Percentiles rank a stretch among this genome's conserved stretches.
Evolutionary conservation across 2,113 vertebrate species (phyloP).

Genomic region (Coptodon rendalli): DNA sequence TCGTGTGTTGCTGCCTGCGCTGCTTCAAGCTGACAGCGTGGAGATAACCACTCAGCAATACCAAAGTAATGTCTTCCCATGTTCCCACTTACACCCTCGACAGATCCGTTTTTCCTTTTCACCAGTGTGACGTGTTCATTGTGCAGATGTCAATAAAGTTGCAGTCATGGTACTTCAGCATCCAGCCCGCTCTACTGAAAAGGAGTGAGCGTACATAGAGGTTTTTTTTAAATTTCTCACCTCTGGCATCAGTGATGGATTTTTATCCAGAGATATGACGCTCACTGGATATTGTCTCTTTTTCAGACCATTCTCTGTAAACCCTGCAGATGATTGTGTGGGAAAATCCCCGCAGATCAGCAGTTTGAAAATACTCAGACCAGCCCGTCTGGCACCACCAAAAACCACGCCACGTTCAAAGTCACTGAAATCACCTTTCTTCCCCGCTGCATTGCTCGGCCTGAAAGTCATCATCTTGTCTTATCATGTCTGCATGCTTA

Average conservation of each 20-base stretch:
- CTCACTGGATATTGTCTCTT: neutral
- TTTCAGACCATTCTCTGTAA: neutral
- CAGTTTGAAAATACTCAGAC: neutral
- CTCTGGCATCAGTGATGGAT: neutral
- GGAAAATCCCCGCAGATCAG: neutral
- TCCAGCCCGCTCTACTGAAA: neutral
- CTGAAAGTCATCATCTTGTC: neutral
- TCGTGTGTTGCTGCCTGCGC: neutral
- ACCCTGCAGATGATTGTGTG: neutral
- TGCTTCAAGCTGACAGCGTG: neutral
- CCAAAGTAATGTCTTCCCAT: neutral
- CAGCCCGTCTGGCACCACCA: neutral
- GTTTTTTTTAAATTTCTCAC: rapidly evolving
- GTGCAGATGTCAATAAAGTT: neutral
- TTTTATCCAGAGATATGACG: neutral
- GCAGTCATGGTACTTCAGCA: neutral
- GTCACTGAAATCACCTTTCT: neutral
- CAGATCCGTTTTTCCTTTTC: neutral
- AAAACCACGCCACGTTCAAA: neutral
- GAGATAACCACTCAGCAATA: neutral
- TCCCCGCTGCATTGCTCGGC: neutral
- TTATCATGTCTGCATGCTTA: neutral
- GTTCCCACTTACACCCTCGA: neutral
- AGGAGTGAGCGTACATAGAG: rapidly evolving
- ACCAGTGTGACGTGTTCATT: neutral